Conservation (phyloP, 2,888 invertebrate genomes). For the Ormia ochracea region DNA sequence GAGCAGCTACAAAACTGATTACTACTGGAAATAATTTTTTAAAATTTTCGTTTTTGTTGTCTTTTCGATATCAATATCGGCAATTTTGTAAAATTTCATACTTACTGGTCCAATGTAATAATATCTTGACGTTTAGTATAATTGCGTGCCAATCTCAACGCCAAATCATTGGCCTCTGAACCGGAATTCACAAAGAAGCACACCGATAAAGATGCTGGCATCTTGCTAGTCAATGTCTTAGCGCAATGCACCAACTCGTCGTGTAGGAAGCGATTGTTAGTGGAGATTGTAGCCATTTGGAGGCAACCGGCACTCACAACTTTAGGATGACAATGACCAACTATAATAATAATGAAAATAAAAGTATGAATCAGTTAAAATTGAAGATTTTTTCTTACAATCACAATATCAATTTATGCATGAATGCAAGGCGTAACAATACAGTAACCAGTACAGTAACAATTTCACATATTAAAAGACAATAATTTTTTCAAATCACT, state of each 20-base stretch:
- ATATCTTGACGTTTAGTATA: conserved; percentile 93
- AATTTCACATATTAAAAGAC: no score
- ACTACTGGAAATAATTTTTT: no score
- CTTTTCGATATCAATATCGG: not conserved
- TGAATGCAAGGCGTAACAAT: no score
- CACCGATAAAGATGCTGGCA: conserved; percentile 90
- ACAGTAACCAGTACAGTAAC: no score
- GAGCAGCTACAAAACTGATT: no score
- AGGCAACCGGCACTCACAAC: conserved; percentile 93
- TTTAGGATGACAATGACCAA: conserved; percentile 97
- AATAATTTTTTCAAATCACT: no score
- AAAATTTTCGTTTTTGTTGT: not conserved
- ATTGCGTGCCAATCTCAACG: conserved; percentile 91
- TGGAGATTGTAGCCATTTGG: conserved; percentile 94
- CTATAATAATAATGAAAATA: conserved; percentile 79
- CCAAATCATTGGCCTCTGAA: conserved; percentile 98
- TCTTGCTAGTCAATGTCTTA: conserved; percentile 85
- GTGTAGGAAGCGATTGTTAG: conserved; percentile 97
- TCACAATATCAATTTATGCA: no score
- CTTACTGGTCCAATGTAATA: conserved; percentile 97
- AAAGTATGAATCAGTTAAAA: not conserved
- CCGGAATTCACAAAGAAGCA: conserved; percentile 99
- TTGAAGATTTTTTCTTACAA: no score
- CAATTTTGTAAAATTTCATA: conserved; percentile 69
- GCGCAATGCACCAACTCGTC: conserved; percentile 96